Evolutionary conservation across 2,113 vertebrate species (phyloP), one percentile per base, ranked within the genome.

Genomic region (Pardalotus punctatus): DNA sequence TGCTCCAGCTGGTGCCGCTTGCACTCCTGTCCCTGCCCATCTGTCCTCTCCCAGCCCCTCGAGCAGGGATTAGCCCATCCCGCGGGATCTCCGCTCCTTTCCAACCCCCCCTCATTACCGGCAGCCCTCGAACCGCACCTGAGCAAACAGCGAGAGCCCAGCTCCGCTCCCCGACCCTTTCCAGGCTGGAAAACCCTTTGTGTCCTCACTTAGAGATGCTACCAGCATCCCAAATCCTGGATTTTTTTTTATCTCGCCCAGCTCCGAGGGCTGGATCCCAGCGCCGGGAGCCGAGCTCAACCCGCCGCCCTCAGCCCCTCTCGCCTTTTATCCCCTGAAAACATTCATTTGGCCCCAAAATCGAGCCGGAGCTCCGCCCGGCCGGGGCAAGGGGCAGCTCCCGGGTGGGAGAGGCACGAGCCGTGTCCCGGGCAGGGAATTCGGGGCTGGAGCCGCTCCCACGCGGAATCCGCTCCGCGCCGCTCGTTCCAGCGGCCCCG

Each of bases 371-470:
- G 40, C 17, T 47, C 12, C 9, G 1, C 43, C 28, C 1, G 54
- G 43, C 53, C 0, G 9, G 1, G 20, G 5, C 71, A 14, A 25
- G 6, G 0, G 40, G 25, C 47, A 31, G 70, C 7, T 20, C 61
- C 18, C 2, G 8, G 8, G 16, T 0, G 24, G 81, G 78, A 86
- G 29, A 13, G 28, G 42, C 29, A 5, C 1, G 43, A 19, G 67
- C 81, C 0, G 61, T 0, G 70, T 1, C 19, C 3, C 20, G 14
- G 50, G 6, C 31, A 0, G 62, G 47, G 8, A 16, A n/a, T 33
- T 20, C 0, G 42, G 78, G 73, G 25, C 21, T 42, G 5, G 8
- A 31, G 81, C 6, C 1, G 6, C 71, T 5, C 31, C 14, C 8
- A 3, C 69, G 20, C 4, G 40, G 33, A 3, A 40, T 31, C 74